A percentile compares a stretch with the other conserved stretches of the same genome.
These are phyloP conservation scores for Scomber scombrus DNA, from an alignment of 2,113 vertebrate species.

Conservation along the genomic window DNA sequence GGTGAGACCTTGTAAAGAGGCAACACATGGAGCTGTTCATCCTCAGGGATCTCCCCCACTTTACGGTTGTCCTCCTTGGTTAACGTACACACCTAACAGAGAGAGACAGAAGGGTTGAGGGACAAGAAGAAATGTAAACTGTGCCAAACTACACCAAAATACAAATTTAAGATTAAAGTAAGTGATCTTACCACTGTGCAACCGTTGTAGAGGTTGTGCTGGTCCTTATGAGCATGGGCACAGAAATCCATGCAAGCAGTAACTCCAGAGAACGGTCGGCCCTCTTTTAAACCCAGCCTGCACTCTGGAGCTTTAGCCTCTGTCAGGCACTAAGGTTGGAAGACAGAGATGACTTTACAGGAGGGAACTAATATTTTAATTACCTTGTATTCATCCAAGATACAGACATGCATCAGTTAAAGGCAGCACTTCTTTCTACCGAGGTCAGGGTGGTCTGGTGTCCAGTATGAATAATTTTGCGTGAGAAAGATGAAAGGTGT, in stretches of 20 bases:
- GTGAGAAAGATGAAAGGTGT: not conserved
- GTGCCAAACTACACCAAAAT: not conserved
- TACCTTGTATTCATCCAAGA: not conserved
- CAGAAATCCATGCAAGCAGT: constrained; percentile 99
- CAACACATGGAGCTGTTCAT: constrained; percentile 96
- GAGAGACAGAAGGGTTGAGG: not conserved
- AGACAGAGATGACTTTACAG: not conserved
- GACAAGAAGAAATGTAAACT: not conserved
- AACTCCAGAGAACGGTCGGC: constrained; percentile 96
- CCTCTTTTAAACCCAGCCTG: constrained; percentile 94
- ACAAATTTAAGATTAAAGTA: not conserved
- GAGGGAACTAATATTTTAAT: not conserved
- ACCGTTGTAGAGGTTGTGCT: constrained; percentile 98
- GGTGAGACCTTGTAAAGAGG: constrained; percentile 93
- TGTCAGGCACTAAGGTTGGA: constrained; percentile 86
- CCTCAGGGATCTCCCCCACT: constrained; percentile 91
- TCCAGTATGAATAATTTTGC: not conserved
- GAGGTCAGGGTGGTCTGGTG: not conserved
- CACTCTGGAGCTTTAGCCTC: constrained; percentile 93
- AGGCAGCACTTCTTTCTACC: not conserved
- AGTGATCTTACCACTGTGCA: constrained; percentile 93
- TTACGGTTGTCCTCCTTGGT: constrained; percentile 97
- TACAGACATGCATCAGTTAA: not conserved
- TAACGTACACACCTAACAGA: constrained; percentile 94
- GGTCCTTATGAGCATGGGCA: constrained; percentile 98